Evolutionary conservation across 2,888 invertebrate genomes (phyloP), one percentile per base, ranked within the genome.

Genomic region (Morpho deidamia): DNA sequence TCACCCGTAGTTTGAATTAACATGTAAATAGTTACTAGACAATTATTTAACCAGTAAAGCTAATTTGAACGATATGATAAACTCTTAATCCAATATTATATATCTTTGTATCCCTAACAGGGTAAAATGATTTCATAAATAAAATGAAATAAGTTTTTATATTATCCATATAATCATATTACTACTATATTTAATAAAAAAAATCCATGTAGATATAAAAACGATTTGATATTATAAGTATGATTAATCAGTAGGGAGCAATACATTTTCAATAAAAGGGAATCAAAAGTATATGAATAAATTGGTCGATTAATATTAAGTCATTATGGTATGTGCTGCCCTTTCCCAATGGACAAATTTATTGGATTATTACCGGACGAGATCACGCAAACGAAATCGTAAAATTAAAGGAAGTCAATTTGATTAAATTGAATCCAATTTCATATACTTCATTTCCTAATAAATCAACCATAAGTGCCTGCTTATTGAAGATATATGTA

Each of bases 331-430:
- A 69, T 70, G 62, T 64, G 59, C 67, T 67, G 68, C 72, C 83
- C 80, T 72, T 56, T 83, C 83, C 86, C 82, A 73, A 76, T 77
- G 85, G 85, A 83, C 83, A 67, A 79, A 78, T 85, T 79, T 81
- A 88, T 85, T 84, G 78, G 71, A 81, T 86, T 87, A 86, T 85
- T 82, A 83, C 83, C 77, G 85, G 80, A 76, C 79, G 77, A 81
- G 75, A 85, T 83, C 88, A 89, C 88, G 88, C 88, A 85, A 87
- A 87, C 82, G 81, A 80, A 89, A 86, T 86, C 83, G 82, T 86
- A 82, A 87, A 86, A 85, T 84, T 83, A 81, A 81, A 81, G 79
- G 77, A 78, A 86, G 81, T 81, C 85, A 84, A 86, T 86, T 76
- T 73, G 67, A 71, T 77, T 70, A 82, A 82, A 85, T 84, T 81